phyloP scores from a whole-genome alignment of 2,113 vertebrate genomes.

The Heterochromis multidens region DNA sequence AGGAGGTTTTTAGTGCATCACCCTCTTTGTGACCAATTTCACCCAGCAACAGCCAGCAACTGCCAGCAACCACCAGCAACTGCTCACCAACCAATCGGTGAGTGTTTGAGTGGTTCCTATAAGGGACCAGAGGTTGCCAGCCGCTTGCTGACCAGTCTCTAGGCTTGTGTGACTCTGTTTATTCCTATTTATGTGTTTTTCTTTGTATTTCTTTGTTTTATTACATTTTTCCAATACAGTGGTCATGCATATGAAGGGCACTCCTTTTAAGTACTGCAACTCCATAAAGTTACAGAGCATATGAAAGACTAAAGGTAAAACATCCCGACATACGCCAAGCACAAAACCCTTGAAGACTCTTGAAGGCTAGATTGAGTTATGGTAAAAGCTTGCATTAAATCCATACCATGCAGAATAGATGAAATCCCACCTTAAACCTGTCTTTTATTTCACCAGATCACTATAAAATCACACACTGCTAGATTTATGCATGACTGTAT shows the following conservation, averaged over 20 bases:
- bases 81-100: background rate
- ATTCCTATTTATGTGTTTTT: fast-evolving
- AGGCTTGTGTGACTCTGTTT: background rate
- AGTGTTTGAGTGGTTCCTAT: background rate
- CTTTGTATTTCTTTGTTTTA: no score
- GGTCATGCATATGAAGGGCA: background rate
- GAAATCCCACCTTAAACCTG: background rate
- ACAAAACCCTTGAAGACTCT: background rate
- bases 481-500: background rate
- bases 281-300: background rate
- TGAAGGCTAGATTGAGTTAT: background rate
- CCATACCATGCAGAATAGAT: background rate
- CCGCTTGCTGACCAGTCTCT: no score
- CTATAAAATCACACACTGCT: background rate
- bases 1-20: background rate
- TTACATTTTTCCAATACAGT: background rate
- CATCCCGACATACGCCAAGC: background rate
- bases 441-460: background rate
- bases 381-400: background rate
- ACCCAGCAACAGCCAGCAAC: background rate
- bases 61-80: background rate
- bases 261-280: background rate
- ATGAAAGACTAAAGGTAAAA: background rate
- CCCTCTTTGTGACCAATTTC: background rate
- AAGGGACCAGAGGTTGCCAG: background rate